phyloP scores from a whole-genome alignment of 2,888 invertebrate species.

The Troides helena region DNA sequence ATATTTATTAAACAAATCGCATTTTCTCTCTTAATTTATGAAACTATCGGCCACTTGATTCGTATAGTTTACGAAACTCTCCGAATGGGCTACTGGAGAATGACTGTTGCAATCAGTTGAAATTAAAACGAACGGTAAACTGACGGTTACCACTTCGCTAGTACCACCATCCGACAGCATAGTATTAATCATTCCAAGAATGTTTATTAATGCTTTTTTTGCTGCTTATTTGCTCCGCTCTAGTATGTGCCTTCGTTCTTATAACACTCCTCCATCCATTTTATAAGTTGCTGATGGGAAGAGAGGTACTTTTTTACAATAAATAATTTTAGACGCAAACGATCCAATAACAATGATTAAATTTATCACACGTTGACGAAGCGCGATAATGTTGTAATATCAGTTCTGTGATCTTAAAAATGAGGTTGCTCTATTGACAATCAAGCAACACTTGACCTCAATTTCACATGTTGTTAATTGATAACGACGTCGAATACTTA shows the following conservation, averaged over 20 bases:
- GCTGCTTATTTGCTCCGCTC: neutral
- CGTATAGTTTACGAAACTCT: conserved; percentile 33
- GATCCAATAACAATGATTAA: no score
- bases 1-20: neutral
- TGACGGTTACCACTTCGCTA: conserved; percentile 24
- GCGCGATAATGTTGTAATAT: no score
- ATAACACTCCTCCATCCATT: conserved; percentile 6
- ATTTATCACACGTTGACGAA: no score
- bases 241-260: conserved; percentile 1
- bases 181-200: conserved; percentile 25
- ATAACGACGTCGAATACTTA: no score
- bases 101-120: conserved; percentile 25
- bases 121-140: conserved; percentile 29
- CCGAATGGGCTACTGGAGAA: conserved; percentile 23
- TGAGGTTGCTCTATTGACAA: no score
- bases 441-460: no score
- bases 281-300: conserved; percentile 1
- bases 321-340: neutral
- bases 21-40: conserved; percentile 1
- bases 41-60: neutral
- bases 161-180: conserved; percentile 5
- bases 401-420: no score
- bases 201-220: conserved; percentile 26
- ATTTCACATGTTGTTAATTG: no score
- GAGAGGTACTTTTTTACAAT: conserved; percentile 8